Evolutionary conservation across 92 coral and sea anemone genomes (phyloP), one percentile per base, ranked within the genome.

Genomic region (Chrysogorgia sp.): DNA sequence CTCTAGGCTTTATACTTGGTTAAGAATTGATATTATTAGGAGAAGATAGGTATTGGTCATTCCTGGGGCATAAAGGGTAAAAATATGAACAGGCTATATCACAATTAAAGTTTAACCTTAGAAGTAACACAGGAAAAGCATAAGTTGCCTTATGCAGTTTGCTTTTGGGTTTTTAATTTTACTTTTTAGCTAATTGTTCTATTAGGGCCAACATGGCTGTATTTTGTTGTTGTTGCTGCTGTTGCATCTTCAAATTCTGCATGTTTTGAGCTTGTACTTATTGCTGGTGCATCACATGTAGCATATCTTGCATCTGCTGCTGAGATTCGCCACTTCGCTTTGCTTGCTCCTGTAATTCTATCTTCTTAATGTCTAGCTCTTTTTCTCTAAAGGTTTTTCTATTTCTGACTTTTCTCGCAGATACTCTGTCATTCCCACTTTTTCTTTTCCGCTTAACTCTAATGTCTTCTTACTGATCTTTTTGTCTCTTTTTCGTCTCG

Each of bases 321-420:
- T 75, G 81, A 53, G 66, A 59, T 15, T 75, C 81, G 15, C 28
- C 32, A 37, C 43, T 37, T 34, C 33, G 28, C 70, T 58, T 75
- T 34, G 45, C 58, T 59, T 75, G 69, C 66, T 29, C 29, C 72
- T 82, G 71, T 10, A 29, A 43, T 77, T 81, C 63, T 71, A 55
- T 34, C 86, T 79, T 65, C 67, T 82, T 82, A 59, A 77, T 49
- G 37, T 86, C 87, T 63, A 75, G 30, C 63, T 86, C 86, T 76
- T 69, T 57, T 80, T 69, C 84, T 70, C 84, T 63, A 86, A 71
- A 40, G 62, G 60, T 75, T 80, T 83, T 61, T 83, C 85, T 14
- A 69, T 57, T 69, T 71, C 67, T 67, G 81, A 34, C 66, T 85
- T 85, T 58, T 85, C 84, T 68, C 81, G 62, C 35, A 85, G 58